A percentile compares a stretch with the other conserved stretches of the same genome.
phyloP scores from a whole-genome alignment of 1,140 invertebrate genomes.

The Hylyphantes graminicola region DNA sequence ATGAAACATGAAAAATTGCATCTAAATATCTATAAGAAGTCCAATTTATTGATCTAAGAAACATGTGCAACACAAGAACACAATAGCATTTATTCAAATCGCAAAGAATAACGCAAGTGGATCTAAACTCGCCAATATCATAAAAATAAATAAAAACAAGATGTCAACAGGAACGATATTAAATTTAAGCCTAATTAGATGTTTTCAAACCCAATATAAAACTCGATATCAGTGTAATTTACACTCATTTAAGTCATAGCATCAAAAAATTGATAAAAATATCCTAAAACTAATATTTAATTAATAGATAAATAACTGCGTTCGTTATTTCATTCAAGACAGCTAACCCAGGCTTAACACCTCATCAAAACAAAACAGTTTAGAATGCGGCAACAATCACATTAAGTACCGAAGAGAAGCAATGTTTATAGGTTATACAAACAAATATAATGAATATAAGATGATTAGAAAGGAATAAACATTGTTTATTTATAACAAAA shows the following conservation, averaged over 20 bases:
- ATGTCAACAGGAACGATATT: neutral
- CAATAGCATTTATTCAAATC: neutral
- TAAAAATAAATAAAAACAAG: neutral
- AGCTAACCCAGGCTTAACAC: slow-evolving; percentile 5
- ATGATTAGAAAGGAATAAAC: neutral
- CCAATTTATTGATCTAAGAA: too few relatives aligned
- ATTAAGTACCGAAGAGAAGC: neutral
- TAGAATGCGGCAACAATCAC: neutral
- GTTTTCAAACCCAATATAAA: neutral
- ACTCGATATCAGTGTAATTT: neutral
- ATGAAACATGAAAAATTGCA: too few relatives aligned
- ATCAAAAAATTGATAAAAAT: neutral
- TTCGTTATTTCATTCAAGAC: neutral
- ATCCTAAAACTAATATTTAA: neutral
- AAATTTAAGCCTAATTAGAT: neutral
- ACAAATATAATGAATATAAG: neutral
- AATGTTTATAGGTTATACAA: neutral
- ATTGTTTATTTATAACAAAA: slow-evolving; percentile 13
- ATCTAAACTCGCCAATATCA: neutral
- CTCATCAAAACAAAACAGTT: neutral
- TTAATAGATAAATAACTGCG: neutral
- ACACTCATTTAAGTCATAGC: neutral
- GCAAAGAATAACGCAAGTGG: neutral
- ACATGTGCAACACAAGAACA: too few relatives aligned
- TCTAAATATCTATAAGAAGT: too few relatives aligned